Evolutionary conservation across 2,113 vertebrate species (phyloP).

Genomic region (Calidris pygmaea): DNA sequence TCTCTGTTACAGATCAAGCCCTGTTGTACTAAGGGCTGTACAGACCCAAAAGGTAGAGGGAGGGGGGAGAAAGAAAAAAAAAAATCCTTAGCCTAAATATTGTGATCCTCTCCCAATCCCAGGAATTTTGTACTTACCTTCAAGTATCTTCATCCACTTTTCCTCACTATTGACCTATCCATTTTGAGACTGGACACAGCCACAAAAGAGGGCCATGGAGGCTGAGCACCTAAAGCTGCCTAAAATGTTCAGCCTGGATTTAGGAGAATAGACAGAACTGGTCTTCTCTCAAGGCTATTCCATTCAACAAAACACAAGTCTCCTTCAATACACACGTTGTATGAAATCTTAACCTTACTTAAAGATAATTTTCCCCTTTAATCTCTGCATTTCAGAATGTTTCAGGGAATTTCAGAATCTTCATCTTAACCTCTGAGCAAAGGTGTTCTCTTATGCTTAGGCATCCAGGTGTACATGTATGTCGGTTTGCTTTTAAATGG

Average conservation of each 20-base stretch:
- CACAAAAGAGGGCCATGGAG: not conserved
- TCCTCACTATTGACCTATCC: not conserved
- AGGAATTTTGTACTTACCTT: not conserved
- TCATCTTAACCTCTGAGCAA: not conserved
- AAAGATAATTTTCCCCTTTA: not conserved
- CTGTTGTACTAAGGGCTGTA: not conserved
- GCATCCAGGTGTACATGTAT: fast-evolving
- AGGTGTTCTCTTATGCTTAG: not conserved
- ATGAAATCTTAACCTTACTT: not conserved
- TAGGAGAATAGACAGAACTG: not conserved
- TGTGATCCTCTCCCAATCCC: fast-evolving
- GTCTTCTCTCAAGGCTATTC: not conserved
- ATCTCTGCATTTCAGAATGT: not conserved
- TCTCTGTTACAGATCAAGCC: not conserved
- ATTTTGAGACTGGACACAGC: not conserved
- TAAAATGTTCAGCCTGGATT: not conserved
- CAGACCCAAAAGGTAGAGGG: not conserved
- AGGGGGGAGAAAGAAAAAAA: too few species aligned
- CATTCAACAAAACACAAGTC: not conserved
- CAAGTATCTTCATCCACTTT: not conserved
- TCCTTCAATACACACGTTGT: not conserved
- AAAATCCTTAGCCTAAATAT: not conserved
- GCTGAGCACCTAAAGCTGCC: not conserved
- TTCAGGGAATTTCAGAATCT: not conserved
- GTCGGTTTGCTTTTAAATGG: not conserved